Evolutionary conservation across 2,888 invertebrate species (phyloP), one percentile per base, ranked within the genome.

Genomic region (Tenthredo scrophulariae): DNA sequence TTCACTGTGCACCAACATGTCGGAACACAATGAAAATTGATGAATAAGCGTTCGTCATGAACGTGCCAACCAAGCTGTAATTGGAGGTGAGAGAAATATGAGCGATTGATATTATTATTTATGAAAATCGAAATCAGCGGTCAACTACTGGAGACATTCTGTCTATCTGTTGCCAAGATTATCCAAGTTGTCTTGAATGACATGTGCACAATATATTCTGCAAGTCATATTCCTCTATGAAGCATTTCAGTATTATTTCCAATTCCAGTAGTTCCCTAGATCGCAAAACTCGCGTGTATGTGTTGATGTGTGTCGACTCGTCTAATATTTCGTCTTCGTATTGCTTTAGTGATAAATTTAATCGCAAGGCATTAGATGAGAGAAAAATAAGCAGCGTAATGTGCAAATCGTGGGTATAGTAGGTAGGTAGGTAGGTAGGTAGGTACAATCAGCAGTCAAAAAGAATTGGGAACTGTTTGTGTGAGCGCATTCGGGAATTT

Each of bases 41-140:
- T 79, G n/a, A 29, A 29, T 87, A 92, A 92, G 92, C 92, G 88
- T 89, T 90, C 89, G 88, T 90, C 90, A 89, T 90, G 90, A 91
- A 90, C 89, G 91, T 92, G 93, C 91, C 89, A 92, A 91, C 89
- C 88, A 92, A 92, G 92, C 91, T 89, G 90, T 90, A 90, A 88
- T 85, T 83, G 87, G 87, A 3, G 15, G 58, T n/a, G 79, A 79
- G 7, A 29, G 40, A 13, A 15, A 33, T 7, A 33, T 50, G 54
- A 37, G 79, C 18, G 46, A 40, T 40, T 58, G n/a, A 46, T 26
- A 75, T 33, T 26, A 75, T 33, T 33, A 18, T 46, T 26, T 46
- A 10, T n/a, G 75, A 50, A 79, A 37, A 58, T 13, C 9, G 37
- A 58, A 33, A 58, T 79, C n/a, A 79, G 50, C 54, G 37, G 18